phyloP scores from a whole-genome alignment of 1,140 invertebrate genomes.

The Druon quercuslanigerum region DNA sequence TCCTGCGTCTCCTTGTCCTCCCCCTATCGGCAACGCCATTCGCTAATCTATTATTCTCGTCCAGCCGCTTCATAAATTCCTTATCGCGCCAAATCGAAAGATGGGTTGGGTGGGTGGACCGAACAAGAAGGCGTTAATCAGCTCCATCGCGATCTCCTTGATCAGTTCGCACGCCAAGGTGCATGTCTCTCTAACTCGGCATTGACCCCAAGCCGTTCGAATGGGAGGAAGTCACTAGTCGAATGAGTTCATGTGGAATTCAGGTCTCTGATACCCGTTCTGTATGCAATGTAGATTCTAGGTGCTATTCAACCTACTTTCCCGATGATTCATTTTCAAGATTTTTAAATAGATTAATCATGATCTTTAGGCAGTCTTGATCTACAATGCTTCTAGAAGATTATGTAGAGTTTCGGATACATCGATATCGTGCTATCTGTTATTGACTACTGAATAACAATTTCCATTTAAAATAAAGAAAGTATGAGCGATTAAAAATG shows the following conservation, averaged over 20 bases:
- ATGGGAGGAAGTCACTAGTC: background rate
- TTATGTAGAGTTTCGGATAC: too few relatives aligned
- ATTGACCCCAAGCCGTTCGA: background rate
- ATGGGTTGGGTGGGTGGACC: conserved; percentile 60
- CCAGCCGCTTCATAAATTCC: conserved; percentile 69
- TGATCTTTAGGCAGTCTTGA: background rate
- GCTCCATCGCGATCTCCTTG: conserved; percentile 45
- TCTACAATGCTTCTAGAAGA: too few relatives aligned
- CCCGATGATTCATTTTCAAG: background rate
- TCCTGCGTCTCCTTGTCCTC: conserved; percentile 41
- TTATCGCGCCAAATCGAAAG: conserved; percentile 69
- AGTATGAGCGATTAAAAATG: too few relatives aligned
- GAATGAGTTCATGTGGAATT: conserved; percentile 13
- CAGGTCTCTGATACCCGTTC: background rate
- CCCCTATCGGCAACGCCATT: conserved; percentile 39
- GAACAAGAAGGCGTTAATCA: conserved; percentile 69
- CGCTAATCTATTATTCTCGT: conserved; percentile 71
- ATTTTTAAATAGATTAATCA: background rate
- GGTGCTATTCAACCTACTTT: conserved; percentile 2
- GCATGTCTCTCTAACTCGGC: background rate
- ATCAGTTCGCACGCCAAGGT: conserved; percentile 2
- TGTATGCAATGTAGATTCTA: background rate
- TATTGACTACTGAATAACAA: too few relatives aligned
- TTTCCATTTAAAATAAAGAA: too few relatives aligned
- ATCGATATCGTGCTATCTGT: too few relatives aligned